Evolutionary conservation across 2,888 invertebrate species (phyloP).

Genomic region (Apotomis turbidana): DNA sequence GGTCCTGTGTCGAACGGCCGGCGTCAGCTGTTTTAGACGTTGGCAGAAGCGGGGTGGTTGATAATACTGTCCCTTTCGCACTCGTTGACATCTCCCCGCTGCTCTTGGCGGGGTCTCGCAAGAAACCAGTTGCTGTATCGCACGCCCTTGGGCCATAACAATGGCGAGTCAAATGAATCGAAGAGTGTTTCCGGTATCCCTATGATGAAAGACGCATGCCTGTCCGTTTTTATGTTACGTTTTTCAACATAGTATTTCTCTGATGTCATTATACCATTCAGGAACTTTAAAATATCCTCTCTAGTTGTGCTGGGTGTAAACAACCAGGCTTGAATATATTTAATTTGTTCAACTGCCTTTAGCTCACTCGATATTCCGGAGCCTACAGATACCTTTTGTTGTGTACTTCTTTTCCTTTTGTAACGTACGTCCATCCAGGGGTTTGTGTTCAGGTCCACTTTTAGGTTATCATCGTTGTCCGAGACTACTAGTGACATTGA

Average conservation of each 20-base stretch:
- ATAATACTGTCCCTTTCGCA: background rate
- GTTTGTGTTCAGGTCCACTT: too few relatives aligned
- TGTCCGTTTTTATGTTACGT: constrained; percentile 8
- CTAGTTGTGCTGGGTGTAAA: constrained; percentile 10
- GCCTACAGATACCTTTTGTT: too few relatives aligned
- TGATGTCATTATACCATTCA: background rate
- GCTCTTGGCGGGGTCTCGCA: constrained; percentile 2
- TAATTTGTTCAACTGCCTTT: constrained; percentile 8
- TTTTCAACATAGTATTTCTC: constrained; percentile 4
- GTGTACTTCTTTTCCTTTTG: too few relatives aligned
- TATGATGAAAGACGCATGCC: constrained; percentile 18
- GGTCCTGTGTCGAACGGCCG: too few relatives aligned
- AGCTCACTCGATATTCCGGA: too few relatives aligned
- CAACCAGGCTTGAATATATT: constrained; percentile 18
- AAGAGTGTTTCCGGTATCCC: constrained; percentile 12
- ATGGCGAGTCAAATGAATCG: constrained; percentile 8
- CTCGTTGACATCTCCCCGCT: background rate
- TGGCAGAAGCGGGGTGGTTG: background rate
- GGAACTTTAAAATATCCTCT: constrained; percentile 11
- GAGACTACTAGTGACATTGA: too few relatives aligned
- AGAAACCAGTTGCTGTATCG: constrained; percentile 10
- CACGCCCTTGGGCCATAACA: constrained; percentile 18
- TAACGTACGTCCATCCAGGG: too few relatives aligned
- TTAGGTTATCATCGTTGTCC: too few relatives aligned
- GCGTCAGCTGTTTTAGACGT: too few relatives aligned